phyloP scores from a whole-genome alignment of 2,888 invertebrate genomes.

The Lepidocyrtoides sp. region DNA sequence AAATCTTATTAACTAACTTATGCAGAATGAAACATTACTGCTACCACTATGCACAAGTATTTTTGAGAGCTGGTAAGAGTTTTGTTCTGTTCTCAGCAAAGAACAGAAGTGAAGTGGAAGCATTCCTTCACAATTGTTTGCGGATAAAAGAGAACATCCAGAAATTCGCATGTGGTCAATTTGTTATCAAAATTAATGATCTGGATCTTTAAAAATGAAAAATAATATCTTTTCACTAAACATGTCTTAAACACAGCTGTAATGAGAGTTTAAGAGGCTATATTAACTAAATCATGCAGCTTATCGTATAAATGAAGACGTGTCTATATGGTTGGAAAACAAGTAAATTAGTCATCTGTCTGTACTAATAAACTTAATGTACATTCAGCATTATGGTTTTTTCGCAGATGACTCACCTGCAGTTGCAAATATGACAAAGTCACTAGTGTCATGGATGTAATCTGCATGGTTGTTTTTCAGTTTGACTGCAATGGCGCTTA shows the following conservation, averaged over 20 bases:
- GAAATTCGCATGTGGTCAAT: neutral
- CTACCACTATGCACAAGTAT: too few relatives aligned
- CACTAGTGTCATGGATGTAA: too few relatives aligned
- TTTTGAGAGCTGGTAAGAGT: neutral
- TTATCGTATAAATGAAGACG: neutral
- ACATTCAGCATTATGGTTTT: neutral
- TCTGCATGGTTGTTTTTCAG: too few relatives aligned
- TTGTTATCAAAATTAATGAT: neutral
- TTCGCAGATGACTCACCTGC: slow-evolving; percentile 4
- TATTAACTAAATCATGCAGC: neutral
- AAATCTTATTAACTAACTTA: too few relatives aligned
- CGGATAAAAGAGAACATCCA: neutral
- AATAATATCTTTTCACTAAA: too few relatives aligned
- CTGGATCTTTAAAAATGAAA: neutral
- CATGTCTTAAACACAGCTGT: too few relatives aligned
- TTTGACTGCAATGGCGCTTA: too few relatives aligned
- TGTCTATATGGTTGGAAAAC: too few relatives aligned
- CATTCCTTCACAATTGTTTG: neutral
- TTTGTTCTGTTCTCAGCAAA: neutral
- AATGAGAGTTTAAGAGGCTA: too few relatives aligned
- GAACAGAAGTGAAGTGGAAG: neutral
- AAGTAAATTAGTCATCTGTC: too few relatives aligned
- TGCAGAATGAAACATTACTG: too few relatives aligned
- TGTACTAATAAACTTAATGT: neutral
- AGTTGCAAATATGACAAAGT: neutral